Evolutionary conservation across 1,140 invertebrate genomes (phyloP).

Genomic region (Zaprionus nigranus): DNA sequence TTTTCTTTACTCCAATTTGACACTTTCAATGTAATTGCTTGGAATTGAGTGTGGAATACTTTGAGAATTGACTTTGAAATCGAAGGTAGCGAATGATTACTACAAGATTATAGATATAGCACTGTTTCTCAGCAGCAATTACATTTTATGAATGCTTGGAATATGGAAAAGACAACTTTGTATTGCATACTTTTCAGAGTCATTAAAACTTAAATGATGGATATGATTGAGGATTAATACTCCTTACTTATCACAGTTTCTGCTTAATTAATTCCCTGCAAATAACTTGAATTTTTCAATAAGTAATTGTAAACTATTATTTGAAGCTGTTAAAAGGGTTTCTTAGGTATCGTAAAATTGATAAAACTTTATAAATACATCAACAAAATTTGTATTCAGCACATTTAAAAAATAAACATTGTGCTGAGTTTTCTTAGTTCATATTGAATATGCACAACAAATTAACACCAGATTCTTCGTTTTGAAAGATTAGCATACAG

Average conservation of each 20-base stretch:
- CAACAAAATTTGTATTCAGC: no score
- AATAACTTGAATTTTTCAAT: no score
- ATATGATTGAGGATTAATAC: rapidly evolving
- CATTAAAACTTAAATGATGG: neutral
- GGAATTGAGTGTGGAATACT: neutral
- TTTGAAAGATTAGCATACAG: no score
- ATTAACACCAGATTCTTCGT: no score
- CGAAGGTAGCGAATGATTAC: neutral
- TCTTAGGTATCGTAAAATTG: no score
- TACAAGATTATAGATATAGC: neutral
- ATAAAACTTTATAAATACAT: no score
- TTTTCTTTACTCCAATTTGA: neutral
- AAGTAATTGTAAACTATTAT: no score
- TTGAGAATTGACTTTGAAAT: neutral
- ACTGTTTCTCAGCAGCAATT: neutral
- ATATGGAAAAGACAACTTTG: rapidly evolving
- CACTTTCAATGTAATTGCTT: neutral
- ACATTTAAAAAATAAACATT: no score
- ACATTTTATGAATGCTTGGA: no score
- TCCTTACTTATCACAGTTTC: neutral
- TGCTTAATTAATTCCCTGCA: neutral
- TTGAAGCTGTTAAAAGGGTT: no score
- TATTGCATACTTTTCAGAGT: neutral
- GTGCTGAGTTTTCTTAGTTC: no score
- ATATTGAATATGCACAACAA: no score